Evolutionary conservation across 2,888 invertebrate species (phyloP).

Genomic region (Cremastinae sp.): DNA sequence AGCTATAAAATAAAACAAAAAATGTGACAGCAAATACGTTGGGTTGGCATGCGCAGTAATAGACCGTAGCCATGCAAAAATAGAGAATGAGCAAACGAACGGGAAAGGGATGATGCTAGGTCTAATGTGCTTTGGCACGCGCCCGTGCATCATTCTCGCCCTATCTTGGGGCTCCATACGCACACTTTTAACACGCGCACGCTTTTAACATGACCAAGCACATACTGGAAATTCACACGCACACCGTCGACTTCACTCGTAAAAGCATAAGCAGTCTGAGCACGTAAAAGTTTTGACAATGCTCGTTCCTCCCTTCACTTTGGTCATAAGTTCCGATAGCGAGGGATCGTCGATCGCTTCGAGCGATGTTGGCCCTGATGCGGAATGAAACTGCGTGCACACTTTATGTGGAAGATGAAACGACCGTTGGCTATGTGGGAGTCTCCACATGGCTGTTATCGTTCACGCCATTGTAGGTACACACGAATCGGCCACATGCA

Average conservation of each 20-base stretch:
- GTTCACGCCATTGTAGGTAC: slow-evolving; percentile 13
- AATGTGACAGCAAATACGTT: slow-evolving; percentile 42
- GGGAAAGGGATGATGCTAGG: slow-evolving; percentile 50
- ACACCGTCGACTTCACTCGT: too few species aligned
- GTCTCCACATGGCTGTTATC: slow-evolving; percentile 59
- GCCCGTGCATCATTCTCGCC: slow-evolving; percentile 61
- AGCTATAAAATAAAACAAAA: too few species aligned
- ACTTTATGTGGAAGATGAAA: slow-evolving; percentile 38
- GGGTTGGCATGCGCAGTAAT: slow-evolving; percentile 19
- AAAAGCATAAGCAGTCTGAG: too few species aligned
- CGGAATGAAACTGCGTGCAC: background rate
- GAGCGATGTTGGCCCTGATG: too few species aligned
- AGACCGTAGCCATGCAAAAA: slow-evolving; percentile 12
- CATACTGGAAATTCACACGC: background rate
- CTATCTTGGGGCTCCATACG: slow-evolving; percentile 53
- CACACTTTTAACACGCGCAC: background rate
- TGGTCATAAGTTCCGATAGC: too few species aligned
- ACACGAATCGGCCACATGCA: slow-evolving; percentile 44
- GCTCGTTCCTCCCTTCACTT: too few species aligned
- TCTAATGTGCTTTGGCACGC: slow-evolving; percentile 62
- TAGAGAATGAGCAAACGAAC: slow-evolving; percentile 6
- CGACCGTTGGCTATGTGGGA: slow-evolving; percentile 61
- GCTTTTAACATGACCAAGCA: background rate
- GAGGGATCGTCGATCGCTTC: too few species aligned
- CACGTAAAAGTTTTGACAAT: too few species aligned